Percentiles rank a stretch among this genome's conserved stretches.
These are phyloP conservation scores for Corythornis madagascariensis DNA, from an alignment of 2,113 vertebrate species.

Conservation along the genomic window DNA sequence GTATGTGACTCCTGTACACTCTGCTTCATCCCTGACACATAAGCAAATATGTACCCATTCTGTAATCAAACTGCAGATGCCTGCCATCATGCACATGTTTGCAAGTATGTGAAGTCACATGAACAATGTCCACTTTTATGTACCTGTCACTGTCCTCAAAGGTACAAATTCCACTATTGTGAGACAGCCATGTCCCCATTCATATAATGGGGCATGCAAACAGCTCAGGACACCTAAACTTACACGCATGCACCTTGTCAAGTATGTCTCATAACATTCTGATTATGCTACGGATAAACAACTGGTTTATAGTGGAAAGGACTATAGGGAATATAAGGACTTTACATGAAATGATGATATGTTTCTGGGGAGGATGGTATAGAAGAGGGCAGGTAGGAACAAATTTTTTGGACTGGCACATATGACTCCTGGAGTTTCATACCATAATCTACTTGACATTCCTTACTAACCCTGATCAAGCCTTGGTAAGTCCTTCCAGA, in stretches of 20 bases:
- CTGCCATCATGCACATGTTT: neutral
- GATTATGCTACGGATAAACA: neutral
- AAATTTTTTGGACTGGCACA: neutral
- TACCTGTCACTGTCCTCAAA: neutral
- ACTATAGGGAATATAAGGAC: neutral
- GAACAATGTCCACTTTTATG: neutral
- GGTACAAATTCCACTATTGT: neutral
- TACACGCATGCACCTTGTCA: neutral
- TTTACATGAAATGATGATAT: neutral
- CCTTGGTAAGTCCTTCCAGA: neutral
- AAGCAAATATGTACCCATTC: neutral
- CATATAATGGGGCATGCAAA: neutral
- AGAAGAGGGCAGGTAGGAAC: neutral
- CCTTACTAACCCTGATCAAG: neutral
- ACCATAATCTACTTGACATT: neutral
- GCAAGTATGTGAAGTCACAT: neutral
- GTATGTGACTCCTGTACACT: neutral
- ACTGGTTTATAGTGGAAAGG: neutral
- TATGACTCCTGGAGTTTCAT: neutral
- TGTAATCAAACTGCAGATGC: neutral
- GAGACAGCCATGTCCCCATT: neutral
- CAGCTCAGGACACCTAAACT: neutral
- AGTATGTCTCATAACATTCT: neutral
- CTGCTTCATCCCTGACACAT: neutral
- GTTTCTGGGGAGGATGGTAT: neutral